Base-by-base conservation (phyloP, 2,888 invertebrate genomes). In the Scelioninae gen. 2 region DNA sequence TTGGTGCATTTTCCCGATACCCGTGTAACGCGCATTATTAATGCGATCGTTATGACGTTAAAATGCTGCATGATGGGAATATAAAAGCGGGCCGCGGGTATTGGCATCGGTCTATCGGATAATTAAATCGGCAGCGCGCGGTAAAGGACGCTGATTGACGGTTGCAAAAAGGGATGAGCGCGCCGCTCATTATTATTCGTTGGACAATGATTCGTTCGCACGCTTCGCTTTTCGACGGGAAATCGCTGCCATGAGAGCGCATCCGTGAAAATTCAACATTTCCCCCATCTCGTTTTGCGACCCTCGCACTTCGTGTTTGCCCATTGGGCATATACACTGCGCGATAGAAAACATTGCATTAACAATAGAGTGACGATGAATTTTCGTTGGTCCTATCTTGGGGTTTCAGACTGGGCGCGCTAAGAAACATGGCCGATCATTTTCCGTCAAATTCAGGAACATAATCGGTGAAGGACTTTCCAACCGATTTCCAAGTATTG, bases 181-280 rank as follows among this genome's bases (percentile, higher is more conserved):
- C 58, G 41, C 19, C 74, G 68, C 79, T 81, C 80, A 81, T 87
- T 87, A 81, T 88, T 87, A 84, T 88, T 87, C 68, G 87, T 86
- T 77, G 85, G 83, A 81, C 80, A 81, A 75, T 81, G 80, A 81
- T 81, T 81, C 78, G 67, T 67, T 71, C 75, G 70, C 60, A 48
- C 79, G 81, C 76, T 77, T 80, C 78, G 81, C 80, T 81, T 81
- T 81, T 80, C 79, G 78, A 77, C 76, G 78, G 68, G 72, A 61
- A 74, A 52, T 69, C 69, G 60, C 28, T 53, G 35, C 37, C 41
- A 48, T 60, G 61, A 61, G 60, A 64, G 64, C 53, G 50, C 39
- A 55, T 52, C 65, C 48, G 71, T 61, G 63, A 73, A 73, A 67
- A 68, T 73, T 67, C 63, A 68, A 52, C 73, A 41, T 50, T 11